These are phyloP conservation scores for Myiozetetes cayanensis DNA, from an alignment of 2,113 vertebrate species.

Conservation along the genomic window DNA sequence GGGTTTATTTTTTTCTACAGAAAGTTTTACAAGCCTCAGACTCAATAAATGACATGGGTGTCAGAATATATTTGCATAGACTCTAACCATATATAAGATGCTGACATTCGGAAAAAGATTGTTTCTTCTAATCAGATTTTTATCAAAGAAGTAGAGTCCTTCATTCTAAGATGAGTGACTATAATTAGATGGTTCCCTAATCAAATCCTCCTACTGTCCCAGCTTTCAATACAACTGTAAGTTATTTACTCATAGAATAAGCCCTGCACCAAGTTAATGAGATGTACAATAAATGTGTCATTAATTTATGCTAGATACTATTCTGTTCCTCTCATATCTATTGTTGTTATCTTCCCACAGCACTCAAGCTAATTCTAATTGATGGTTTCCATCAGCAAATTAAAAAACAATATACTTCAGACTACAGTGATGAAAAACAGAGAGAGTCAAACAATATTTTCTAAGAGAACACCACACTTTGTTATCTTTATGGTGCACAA, in stretches of 20 bases:
- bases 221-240: background rate
- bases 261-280: background rate
- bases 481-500: slow-evolving; percentile 78
- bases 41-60: background rate
- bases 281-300: slow-evolving; percentile 49
- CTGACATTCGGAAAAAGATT: slow-evolving; percentile 25
- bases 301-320: slow-evolving; percentile 51
- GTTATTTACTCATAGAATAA: slow-evolving; percentile 52
- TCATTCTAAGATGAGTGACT: slow-evolving; percentile 19
- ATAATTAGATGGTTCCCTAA: slow-evolving; percentile 41
- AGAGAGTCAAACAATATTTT: slow-evolving; percentile 62
- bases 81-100: background rate
- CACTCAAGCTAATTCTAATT: slow-evolving; percentile 69
- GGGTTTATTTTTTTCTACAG: background rate
- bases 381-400: slow-evolving; percentile 71
- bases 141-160: slow-evolving; percentile 16
- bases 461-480: slow-evolving; percentile 58
- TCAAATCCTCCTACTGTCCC: background rate
- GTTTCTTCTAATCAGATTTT: slow-evolving; percentile 40
- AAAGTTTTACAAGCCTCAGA: background rate
- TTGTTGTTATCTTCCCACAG: slow-evolving; percentile 43
- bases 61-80: background rate
- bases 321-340: slow-evolving; percentile 18
- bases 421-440: slow-evolving; percentile 64
- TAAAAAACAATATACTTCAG: slow-evolving; percentile 68